These are phyloP conservation scores for Mesoclemmys tuberculata DNA, from an alignment of 2,113 vertebrate genomes.

Conservation along the genomic window DNA sequence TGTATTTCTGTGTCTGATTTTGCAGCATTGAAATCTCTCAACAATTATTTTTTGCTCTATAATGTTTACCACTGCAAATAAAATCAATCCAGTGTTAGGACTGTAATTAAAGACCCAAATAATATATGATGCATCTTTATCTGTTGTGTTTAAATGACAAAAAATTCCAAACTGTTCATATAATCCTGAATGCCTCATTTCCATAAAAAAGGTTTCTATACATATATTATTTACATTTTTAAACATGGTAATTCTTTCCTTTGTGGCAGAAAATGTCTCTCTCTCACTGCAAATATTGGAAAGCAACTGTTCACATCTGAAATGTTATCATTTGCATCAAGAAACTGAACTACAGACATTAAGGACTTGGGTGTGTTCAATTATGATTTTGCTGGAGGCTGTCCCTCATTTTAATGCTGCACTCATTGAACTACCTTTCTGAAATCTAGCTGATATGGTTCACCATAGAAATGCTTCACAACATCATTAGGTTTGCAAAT, in stretches of 20 bases:
- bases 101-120: conserved; percentile 79
- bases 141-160: conserved; percentile 68
- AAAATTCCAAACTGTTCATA: conserved; percentile 61
- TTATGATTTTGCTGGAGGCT: conserved; percentile 78
- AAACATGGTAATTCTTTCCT: conserved; percentile 76
- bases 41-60: not conserved
- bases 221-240: conserved; percentile 81
- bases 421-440: conserved; percentile 73
- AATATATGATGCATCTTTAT: conserved; percentile 66
- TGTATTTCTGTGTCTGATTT: conserved; percentile 17
- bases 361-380: conserved; percentile 78
- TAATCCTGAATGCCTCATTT: conserved; percentile 76
- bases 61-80: conserved; percentile 55
- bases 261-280: conserved; percentile 70
- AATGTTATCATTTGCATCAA: conserved; percentile 76
- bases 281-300: conserved; percentile 74
- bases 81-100: conserved; percentile 75
- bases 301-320: conserved; percentile 72
- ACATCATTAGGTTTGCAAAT: conserved; percentile 79
- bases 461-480: conserved; percentile 67
- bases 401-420: conserved; percentile 76
- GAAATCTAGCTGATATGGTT: conserved; percentile 67
- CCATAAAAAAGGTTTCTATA: conserved; percentile 79
- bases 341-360: conserved; percentile 70
- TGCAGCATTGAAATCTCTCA: not conserved